phyloP scores from a whole-genome alignment of 2,797 vertebrate genomes.

The Sphaeramia orbicularis region DNA sequence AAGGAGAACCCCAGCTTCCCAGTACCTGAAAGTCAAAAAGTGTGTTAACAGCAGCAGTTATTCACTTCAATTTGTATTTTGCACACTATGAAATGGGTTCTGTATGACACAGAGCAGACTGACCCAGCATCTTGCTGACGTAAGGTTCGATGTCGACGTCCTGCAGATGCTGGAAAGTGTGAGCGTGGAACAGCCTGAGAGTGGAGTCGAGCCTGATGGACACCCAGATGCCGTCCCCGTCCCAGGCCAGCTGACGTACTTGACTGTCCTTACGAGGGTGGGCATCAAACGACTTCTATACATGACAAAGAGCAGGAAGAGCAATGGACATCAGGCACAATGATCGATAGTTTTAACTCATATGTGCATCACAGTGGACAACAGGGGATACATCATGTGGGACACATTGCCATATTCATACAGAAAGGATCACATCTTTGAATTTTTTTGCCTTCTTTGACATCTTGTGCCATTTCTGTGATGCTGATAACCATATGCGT shows the following conservation, averaged over 20 bases:
- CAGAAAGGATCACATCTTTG: no score
- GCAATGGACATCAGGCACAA: no score
- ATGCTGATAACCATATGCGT: no score
- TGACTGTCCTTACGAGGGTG: conserved; percentile 98
- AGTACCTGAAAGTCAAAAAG: conserved; percentile 86
- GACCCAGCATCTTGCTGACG: conserved; percentile 99
- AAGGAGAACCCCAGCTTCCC: conserved; percentile 99
- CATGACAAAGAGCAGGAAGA: background rate
- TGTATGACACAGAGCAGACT: conserved; percentile 45
- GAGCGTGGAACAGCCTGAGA: conserved; percentile 95
- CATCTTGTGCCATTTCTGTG: no score
- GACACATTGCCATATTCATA: no score
- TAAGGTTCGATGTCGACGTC: conserved; percentile 99
- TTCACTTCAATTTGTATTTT: background rate
- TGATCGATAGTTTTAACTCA: no score
- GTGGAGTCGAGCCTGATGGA: conserved; percentile 98
- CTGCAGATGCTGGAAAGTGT: conserved; percentile 96
- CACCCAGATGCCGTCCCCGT: conserved; percentile 98
- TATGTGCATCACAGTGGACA: no score
- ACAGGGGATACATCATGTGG: no score
- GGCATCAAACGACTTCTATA: conserved; percentile 96
- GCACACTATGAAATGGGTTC: background rate
- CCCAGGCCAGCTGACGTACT: conserved; percentile 96
- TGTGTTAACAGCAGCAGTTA: background rate
- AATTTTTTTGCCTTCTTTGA: no score